These are phyloP conservation scores for Monomorium pharaonis DNA, from an alignment of 1,140 invertebrate species.

Conservation along the genomic window DNA sequence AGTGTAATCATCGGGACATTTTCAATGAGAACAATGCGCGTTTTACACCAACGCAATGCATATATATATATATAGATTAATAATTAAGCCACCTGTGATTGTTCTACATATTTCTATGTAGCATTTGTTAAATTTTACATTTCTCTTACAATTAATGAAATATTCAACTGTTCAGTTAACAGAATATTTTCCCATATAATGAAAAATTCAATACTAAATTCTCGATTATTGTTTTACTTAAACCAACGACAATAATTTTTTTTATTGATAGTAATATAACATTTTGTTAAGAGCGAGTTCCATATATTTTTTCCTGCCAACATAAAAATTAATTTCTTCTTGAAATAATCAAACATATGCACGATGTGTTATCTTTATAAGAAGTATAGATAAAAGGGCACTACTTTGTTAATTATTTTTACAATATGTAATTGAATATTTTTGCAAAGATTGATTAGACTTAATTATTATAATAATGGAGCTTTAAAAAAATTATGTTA, in stretches of 20 bases:
- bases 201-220: conserved; percentile 15
- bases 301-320: neutral
- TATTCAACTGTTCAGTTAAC: neutral
- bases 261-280: neutral
- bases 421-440: neutral
- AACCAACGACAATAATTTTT: conserved; percentile 5
- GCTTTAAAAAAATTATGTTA: neutral
- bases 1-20: conserved; percentile 36
- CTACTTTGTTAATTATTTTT: neutral
- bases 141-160: conserved; percentile 32
- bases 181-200: conserved; percentile 5
- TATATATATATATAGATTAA: conserved; percentile 24
- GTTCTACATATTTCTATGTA: neutral
- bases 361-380: neutral
- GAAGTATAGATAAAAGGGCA: neutral
- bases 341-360: neutral
- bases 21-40: conserved; percentile 11
- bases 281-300: neutral
- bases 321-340: neutral
- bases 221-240: conserved; percentile 1
- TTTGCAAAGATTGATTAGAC: neutral
- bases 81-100: conserved; percentile 17
- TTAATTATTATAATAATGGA: neutral
- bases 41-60: neutral
- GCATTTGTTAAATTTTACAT: neutral